Evolutionary conservation across 2,113 vertebrate species (phyloP), one percentile per base, ranked within the genome.

Genomic region (Acrocephalus arundinaceus): DNA sequence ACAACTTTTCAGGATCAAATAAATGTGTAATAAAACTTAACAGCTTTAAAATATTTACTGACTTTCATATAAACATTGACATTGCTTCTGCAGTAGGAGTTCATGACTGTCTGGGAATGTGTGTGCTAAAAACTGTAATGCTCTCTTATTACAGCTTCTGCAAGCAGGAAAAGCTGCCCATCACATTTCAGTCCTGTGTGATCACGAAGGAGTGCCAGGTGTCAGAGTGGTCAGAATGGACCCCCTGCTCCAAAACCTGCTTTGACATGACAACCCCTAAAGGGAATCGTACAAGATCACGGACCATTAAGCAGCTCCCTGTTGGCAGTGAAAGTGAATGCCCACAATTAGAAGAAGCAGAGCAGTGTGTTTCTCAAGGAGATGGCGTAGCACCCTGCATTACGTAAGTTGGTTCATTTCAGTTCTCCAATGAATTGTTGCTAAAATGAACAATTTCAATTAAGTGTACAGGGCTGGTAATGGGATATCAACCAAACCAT

Each of bases 101-200:
- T 82, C 15, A 2, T 49, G 49, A 51, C 28, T 66, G 16, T 28
- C 46, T 81, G 24, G 39, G 39, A 31, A 43, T 49, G 12, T 12
- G 37, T 24, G 11, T 88, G 41, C 49, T 95, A 45, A 97, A 54
- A 77, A 41, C 80, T 51, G 31, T 65, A 39, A 87, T 70, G 7
- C 31, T 94, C 30, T 95, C 74, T 96, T 88, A 12, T 96, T 91
- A 9, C 97, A 99, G 99, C 96, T 98, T 99, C 92, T 99, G 99
- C 93, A 95, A 97, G 18, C 98, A 98, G 89, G 98, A 99, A 78
- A 99, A 98, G 76, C 89, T 99, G 67, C 99, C 99, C 18, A 95
- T 98, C 90, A 99, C 98, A 1, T 98, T 99, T 97, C 99, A 99
- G 97, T 98, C 99, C 79, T 99, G 99, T 58, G 98, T 99, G 87